Percentiles rank a stretch among this genome's conserved stretches.
Conservation (phyloP, 2,888 invertebrate species). For the Magallana nippona region DNA sequence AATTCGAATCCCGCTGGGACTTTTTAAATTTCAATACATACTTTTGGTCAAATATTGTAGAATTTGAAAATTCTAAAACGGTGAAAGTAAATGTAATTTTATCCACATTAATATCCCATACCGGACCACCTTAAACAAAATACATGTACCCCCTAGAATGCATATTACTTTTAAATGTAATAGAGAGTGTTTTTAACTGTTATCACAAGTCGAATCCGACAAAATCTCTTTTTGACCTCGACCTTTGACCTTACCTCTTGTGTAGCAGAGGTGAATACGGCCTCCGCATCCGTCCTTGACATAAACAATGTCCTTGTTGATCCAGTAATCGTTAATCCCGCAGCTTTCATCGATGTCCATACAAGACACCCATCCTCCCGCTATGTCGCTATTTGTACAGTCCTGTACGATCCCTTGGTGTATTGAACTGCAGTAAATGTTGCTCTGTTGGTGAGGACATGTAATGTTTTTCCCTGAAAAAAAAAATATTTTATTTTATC, state of each 20-base stretch:
- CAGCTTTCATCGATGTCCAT: slow-evolving; percentile 40
- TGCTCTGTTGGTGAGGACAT: slow-evolving; percentile 9
- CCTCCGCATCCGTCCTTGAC: slow-evolving; percentile 49
- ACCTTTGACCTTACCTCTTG: slow-evolving; percentile 33
- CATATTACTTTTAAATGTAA: too few relatives aligned
- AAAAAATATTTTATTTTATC: not conserved
- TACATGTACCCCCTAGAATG: too few relatives aligned
- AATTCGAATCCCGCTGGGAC: too few relatives aligned
- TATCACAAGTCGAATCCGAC: too few relatives aligned
- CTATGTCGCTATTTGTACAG: slow-evolving; percentile 39
- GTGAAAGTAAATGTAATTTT: too few relatives aligned
- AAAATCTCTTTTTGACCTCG: not conserved
- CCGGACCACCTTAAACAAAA: too few relatives aligned
- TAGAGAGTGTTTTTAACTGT: too few relatives aligned
- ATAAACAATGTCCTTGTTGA: slow-evolving; percentile 45
- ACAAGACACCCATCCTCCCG: slow-evolving; percentile 48
- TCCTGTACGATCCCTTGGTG: slow-evolving; percentile 46
- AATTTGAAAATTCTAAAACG: too few relatives aligned
- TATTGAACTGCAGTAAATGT: slow-evolving; percentile 41
- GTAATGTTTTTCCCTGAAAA: slow-evolving; percentile 16
- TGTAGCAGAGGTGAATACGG: slow-evolving; percentile 44
- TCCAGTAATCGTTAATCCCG: slow-evolving; percentile 38
- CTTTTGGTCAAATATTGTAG: too few relatives aligned
- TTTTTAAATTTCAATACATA: too few relatives aligned
- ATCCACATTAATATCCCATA: too few relatives aligned